These are phyloP conservation scores for Gobio occitaniae DNA, from an alignment of 2,797 vertebrate genomes.

Conservation along the genomic window DNA sequence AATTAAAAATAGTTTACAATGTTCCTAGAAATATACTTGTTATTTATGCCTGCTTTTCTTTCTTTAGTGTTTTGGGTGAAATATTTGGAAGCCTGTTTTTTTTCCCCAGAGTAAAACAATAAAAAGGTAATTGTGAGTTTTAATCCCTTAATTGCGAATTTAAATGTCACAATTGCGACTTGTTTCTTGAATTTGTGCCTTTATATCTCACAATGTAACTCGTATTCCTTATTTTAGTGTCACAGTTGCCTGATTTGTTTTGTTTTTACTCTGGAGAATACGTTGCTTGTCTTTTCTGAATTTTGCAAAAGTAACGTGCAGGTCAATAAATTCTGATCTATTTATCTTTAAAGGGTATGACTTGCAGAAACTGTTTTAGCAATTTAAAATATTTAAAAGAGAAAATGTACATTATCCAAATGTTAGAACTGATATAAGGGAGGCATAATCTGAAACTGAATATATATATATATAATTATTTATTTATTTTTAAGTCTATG, in stretches of 20 bases:
- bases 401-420: neutral
- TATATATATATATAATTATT: neutral
- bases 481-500: neutral
- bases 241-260: neutral
- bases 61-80: neutral
- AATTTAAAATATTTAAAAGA: neutral
- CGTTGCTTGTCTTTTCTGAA: neutral
- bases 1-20: neutral
- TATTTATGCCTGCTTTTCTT: neutral
- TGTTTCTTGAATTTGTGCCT: neutral
- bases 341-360: neutral
- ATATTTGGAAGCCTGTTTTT: neutral
- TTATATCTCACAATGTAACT: neutral
- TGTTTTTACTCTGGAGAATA: neutral
- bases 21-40: neutral
- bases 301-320: neutral
- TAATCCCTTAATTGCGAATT: neutral
- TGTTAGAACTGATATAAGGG: neutral
- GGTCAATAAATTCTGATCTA: neutral
- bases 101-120: neutral
- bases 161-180: neutral
- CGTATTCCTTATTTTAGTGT: neutral
- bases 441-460: neutral
- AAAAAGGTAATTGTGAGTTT: neutral
- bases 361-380: neutral